Evolutionary conservation across 64 coral and sea anemone species (phyloP).

Genomic region (Astreopora myriophthalma): DNA sequence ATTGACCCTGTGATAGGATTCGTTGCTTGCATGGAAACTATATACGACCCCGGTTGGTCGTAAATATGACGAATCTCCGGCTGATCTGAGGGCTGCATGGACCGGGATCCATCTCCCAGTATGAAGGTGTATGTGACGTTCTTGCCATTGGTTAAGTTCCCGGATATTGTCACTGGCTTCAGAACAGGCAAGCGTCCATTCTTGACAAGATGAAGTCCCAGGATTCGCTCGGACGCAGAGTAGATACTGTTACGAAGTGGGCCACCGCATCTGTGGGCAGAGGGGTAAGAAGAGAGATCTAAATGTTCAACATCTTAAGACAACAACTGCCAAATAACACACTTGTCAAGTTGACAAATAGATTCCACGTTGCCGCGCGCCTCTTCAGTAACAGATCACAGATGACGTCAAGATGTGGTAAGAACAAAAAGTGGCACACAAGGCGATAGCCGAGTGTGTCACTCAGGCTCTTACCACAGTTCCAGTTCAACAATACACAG

Average conservation of each 20-base stretch:
- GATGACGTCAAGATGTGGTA: too few relatives aligned
- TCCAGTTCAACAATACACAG: too few relatives aligned
- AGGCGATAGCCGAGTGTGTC: too few relatives aligned
- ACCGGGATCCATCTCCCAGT: slow-evolving; percentile 64
- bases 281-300: too few relatives aligned
- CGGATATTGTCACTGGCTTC: slow-evolving; percentile 60
- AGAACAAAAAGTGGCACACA: too few relatives aligned
- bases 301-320: too few relatives aligned
- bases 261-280: slow-evolving; percentile 68
- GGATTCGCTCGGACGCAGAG: slow-evolving; percentile 63
- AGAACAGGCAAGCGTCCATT: slow-evolving; percentile 32
- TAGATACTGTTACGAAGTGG: slow-evolving; percentile 69
- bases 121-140: slow-evolving; percentile 31
- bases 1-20: slow-evolving; percentile 56
- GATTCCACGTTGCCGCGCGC: too few relatives aligned
- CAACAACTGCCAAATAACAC: too few relatives aligned
- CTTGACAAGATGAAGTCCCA: slow-evolving; percentile 37
- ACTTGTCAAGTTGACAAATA: too few relatives aligned
- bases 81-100: neutral
- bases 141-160: slow-evolving; percentile 53
- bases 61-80: slow-evolving; percentile 59
- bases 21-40: slow-evolving; percentile 58
- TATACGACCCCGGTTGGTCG: slow-evolving; percentile 75
- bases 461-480: too few relatives aligned
- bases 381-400: too few relatives aligned